Evolutionary conservation across 2,888 invertebrate species (phyloP), one percentile per base, ranked within the genome.

Genomic region (Melitaea athalia): DNA sequence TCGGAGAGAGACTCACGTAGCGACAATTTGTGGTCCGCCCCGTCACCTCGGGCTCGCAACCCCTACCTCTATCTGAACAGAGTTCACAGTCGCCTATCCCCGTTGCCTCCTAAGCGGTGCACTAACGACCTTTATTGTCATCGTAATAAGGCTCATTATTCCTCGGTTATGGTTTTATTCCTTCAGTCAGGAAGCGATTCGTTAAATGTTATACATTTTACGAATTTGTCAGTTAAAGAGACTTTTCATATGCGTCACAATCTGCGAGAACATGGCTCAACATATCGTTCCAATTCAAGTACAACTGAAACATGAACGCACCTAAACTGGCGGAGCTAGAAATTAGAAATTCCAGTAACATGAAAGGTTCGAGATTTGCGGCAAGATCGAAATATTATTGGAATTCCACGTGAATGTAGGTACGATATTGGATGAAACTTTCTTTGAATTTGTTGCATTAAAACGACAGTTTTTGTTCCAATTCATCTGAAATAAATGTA

Each of bases 11-110:
- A 57, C 50, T 66, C 72, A 72, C 70, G 70, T 70, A 63, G 59
- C 63, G 68, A 62, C 70, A 66, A 68, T 72, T 72, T 72, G 72
- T 61, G 68, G 70, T 63, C 38, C 38, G 15, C n/a, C 60, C 53
- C 59, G 33, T 43, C 59, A 55, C 33, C 53, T 45, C 52, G 47
- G 63, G 59, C 69, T 24, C 59, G 45, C 42, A 55, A 33, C 33
- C 59, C 57, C 49, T 68, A 62, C 63, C 42, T 7, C 24, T 1
- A n/a, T 43, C 31, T 62, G 1, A 15, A 64, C 64, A 72, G 59
- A 50, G 72, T 50, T 50, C 59, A 64, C 59, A 64, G 53, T 64
- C 45, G 49, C 50, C 12, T 63, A 17, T 57, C 49, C 52, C 63
- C 31, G 31, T 45, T 50, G 31, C n/a, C 15, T 38, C 57, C n/a